Evolutionary conservation across 2,113 vertebrate genomes (phyloP), one percentile per base, ranked within the genome.

Genomic region (Etheostoma spectabile): DNA sequence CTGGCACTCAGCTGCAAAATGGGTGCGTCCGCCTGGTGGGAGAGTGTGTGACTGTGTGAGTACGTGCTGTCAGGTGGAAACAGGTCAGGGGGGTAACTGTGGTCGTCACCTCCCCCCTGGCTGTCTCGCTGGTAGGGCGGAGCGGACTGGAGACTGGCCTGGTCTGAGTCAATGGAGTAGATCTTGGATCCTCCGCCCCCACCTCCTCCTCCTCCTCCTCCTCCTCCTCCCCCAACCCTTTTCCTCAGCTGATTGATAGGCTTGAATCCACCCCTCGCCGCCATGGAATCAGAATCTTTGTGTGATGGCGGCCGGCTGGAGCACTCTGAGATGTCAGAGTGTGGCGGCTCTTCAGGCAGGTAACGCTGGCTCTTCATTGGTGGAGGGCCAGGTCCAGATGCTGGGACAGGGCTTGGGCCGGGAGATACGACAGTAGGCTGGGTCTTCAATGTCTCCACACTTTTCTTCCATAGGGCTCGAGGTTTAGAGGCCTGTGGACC

Each of bases 401-500:
- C 0, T 7, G 95, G 0, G 94, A 72, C 0, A 3, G 91, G 83
- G 72, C 88, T 75, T 1, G 77, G 87, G 11, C 88, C 83, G 1
- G 92, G 88, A 6, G 83, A 68, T 45, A 90, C 85, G 24, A 95
- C 92, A 2, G 95, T 86, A 1, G 94, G 94, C 70, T 96, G 97
- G 46, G 95, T 96, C 82, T 99, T 98, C 42, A 99, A 82, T 0
- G 98, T 99, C 65, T 99, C 98, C 35, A 99, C 95, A 0, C 97
- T 99, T 78, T 99, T 99, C 93, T 94, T 98, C 98, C 98, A 99
- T 66, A 99, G 95, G 63, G 97, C 96, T 60, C 98, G 94, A 0
- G 98, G 96, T 52, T 97, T 96, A 7, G 98, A 97, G 66, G 30
- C 66, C 49, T 53, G 66, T 2, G 66, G 66, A 33, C 4, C 66